Percentiles rank a stretch among this genome's conserved stretches.
Evolutionary conservation across 2,797 vertebrate genomes (phyloP).

Genomic region (Platyrinchus mystaceus): DNA sequence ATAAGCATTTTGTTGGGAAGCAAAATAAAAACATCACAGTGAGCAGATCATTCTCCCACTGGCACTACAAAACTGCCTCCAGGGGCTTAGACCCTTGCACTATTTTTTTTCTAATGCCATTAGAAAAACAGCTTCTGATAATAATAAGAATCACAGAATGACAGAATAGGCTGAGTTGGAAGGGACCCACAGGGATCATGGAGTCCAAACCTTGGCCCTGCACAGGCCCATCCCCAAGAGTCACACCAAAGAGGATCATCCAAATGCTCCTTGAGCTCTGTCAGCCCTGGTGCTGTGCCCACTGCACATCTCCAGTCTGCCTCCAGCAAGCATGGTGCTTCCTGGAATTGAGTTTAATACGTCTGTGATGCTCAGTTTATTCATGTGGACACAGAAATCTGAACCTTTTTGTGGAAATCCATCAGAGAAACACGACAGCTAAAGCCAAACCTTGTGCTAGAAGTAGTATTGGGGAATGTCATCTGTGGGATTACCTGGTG

Average conservation of each 20-base stretch:
- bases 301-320: background rate
- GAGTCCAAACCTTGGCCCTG: background rate
- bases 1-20: background rate
- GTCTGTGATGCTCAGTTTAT: fast-evolving
- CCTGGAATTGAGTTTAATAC: fast-evolving
- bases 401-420: background rate
- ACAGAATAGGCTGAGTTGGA: background rate
- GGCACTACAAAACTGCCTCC: background rate
- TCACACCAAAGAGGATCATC: background rate
- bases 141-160: background rate
- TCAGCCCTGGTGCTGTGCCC: background rate
- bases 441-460: background rate
- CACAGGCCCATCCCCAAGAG: background rate
- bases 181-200: background rate
- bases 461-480: fast-evolving
- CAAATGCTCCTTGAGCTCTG: background rate
- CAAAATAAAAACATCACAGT: background rate
- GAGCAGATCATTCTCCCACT: background rate
- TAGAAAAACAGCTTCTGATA: background rate
- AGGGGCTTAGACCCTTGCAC: background rate
- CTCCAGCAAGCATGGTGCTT: background rate
- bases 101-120: fast-evolving
- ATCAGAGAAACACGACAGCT: background rate
- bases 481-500: background rate
- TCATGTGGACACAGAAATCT: background rate